phyloP scores from a whole-genome alignment of 35 echinoderm and acorn worm genomes.

The Strongylocentrotus purpuratus region DNA sequence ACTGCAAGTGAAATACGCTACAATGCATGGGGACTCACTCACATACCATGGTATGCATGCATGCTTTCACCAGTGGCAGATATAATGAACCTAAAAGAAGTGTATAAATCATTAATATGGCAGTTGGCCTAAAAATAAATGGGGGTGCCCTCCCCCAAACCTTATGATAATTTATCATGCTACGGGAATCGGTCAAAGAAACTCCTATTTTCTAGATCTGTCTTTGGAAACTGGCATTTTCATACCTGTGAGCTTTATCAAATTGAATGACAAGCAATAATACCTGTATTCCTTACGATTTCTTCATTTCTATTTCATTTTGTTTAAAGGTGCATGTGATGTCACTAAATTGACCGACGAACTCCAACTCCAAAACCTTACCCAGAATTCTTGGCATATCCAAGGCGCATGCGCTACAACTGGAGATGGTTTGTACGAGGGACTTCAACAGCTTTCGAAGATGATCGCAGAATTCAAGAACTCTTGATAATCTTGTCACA shows the following conservation, averaged over 20 bases:
- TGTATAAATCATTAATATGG: too few species aligned
- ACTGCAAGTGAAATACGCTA: too few species aligned
- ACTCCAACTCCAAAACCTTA: conserved; percentile 49
- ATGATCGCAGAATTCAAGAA: conserved; percentile 70
- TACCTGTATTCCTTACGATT: neutral
- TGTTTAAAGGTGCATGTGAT: conserved; percentile 46
- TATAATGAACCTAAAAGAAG: too few species aligned
- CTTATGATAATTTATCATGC: too few species aligned
- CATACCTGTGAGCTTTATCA: neutral
- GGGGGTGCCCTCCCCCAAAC: too few species aligned
- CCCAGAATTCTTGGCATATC: conserved; percentile 65
- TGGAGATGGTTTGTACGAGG: conserved; percentile 70
- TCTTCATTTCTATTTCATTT: neutral
- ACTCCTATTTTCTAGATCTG: too few species aligned
- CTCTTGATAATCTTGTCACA: neutral
- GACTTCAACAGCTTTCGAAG: conserved; percentile 52
- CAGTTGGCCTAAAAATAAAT: too few species aligned
- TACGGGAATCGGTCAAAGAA: too few species aligned
- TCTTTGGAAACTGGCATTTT: conserved; percentile 38
- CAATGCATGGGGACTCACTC: too few species aligned
- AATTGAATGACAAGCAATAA: neutral
- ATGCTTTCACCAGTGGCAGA: too few species aligned
- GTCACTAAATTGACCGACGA: conserved; percentile 56
- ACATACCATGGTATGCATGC: too few species aligned
- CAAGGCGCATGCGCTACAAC: conserved; percentile 71